Conservation (phyloP, 2,888 invertebrate species). For the Caenorhabditis macrosperma region DNA sequence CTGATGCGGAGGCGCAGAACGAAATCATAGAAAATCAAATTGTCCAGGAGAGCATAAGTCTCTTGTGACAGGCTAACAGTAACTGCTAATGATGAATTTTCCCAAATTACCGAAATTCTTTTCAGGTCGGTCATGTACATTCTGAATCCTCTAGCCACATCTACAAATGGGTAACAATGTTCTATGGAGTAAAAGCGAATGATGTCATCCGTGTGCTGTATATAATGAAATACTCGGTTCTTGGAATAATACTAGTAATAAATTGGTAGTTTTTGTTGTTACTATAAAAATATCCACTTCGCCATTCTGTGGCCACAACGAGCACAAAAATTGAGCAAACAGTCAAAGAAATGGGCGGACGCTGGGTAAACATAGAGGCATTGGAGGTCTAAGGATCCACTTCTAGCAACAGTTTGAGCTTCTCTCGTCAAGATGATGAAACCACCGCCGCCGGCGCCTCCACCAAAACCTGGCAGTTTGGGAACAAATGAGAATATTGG, state of each 20-base stretch:
- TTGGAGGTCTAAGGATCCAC: background rate
- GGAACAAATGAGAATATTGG: conserved; percentile 51
- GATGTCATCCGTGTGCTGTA: conserved; percentile 21
- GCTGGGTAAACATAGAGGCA: conserved; percentile 15
- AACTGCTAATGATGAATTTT: background rate
- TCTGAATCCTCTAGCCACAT: conserved; percentile 29
- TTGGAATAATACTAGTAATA: conserved; percentile 15
- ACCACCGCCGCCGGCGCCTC: conserved; percentile 30
- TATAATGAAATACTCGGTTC: conserved; percentile 3
- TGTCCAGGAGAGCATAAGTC: conserved; percentile 23
- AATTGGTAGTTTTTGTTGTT: conserved; percentile 28
- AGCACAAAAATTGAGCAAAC: conserved; percentile 39
- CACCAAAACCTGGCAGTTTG: conserved; percentile 32
- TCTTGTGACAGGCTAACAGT: background rate
- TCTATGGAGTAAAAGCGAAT: background rate
- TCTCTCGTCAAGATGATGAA: conserved; percentile 9
- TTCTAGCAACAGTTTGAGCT: conserved; percentile 2
- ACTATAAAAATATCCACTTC: background rate
- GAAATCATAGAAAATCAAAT: conserved; percentile 35
- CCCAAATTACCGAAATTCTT: background rate
- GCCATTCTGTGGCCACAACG: background rate
- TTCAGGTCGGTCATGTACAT: conserved; percentile 29
- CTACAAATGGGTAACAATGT: conserved; percentile 33
- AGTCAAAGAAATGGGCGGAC: background rate
- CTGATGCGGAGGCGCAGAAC: conserved; percentile 9